Evolutionary conservation across 2,797 vertebrate species (phyloP).

Genomic region (Helicolenus hilgendorfi): DNA sequence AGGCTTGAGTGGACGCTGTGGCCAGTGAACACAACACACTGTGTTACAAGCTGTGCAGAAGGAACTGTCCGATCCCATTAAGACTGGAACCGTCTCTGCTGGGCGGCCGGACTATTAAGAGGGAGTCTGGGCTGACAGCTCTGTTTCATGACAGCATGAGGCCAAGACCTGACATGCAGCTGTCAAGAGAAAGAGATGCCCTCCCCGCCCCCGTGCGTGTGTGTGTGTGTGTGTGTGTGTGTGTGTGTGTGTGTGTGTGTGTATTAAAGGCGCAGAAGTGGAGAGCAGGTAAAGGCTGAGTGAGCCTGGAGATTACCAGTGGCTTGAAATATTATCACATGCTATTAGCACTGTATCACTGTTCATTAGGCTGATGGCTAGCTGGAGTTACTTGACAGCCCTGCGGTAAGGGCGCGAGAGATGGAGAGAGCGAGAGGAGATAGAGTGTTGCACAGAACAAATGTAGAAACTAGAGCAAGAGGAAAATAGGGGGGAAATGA

Average conservation of each 20-base stretch:
- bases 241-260: neutral
- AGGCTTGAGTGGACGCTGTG: neutral
- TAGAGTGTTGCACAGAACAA: neutral
- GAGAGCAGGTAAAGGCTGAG: constrained; percentile 79
- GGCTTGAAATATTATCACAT: constrained; percentile 86
- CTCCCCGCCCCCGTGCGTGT: neutral
- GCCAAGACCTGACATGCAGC: constrained; percentile 70
- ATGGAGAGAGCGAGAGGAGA: constrained; percentile 10
- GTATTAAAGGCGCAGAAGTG: constrained; percentile 32
- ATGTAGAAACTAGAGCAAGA: constrained; percentile 24
- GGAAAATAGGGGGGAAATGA: constrained; percentile 36
- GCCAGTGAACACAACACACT: neutral
- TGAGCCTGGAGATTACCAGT: constrained; percentile 77
- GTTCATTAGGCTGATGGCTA: constrained; percentile 85
- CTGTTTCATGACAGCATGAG: constrained; percentile 67
- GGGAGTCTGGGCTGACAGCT: constrained; percentile 57
- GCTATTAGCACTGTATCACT: constrained; percentile 86
- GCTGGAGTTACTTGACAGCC: constrained; percentile 62
- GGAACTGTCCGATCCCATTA: constrained; percentile 76
- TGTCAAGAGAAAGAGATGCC: constrained; percentile 44
- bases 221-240: constrained; percentile 1
- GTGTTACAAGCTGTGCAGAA: constrained; percentile 28
- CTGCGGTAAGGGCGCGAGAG: constrained; percentile 38
- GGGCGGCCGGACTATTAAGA: constrained; percentile 62
- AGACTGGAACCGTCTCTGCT: constrained; percentile 37